Conservation (phyloP, 2,888 invertebrate genomes). For the Drosophila cyrtoloma region DNA sequence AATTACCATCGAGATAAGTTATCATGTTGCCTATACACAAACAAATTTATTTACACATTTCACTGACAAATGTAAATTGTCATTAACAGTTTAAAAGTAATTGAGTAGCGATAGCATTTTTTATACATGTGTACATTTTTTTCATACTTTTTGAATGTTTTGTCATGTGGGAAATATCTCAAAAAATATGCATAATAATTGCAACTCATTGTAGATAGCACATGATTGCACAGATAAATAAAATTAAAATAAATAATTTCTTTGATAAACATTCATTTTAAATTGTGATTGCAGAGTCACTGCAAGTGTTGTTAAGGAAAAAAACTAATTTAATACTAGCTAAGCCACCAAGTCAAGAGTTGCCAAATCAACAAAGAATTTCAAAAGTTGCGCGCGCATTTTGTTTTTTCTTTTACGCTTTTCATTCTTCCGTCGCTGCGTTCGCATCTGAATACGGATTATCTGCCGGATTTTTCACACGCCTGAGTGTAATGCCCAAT, state of each 20-base stretch:
- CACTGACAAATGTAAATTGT: constrained; percentile 20
- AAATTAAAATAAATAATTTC: neutral
- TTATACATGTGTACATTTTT: neutral
- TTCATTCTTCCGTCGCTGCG: constrained; percentile 68
- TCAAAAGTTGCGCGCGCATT: constrained; percentile 24
- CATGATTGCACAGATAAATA: neutral
- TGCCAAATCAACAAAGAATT: constrained; percentile 24
- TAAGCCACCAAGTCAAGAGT: constrained; percentile 18
- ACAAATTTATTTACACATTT: constrained; percentile 35
- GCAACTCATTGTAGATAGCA: neutral
- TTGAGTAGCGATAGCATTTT: constrained; percentile 4
- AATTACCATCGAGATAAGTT: constrained; percentile 36
- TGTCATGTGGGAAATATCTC: neutral
- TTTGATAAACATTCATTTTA: neutral
- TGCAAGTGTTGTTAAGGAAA: neutral
- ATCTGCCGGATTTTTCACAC: constrained; percentile 68
- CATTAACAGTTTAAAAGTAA: constrained; percentile 12
- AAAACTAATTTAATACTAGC: constrained; percentile 14
- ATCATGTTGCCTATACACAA: constrained; percentile 23
- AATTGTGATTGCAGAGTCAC: constrained; percentile 22
- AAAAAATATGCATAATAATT: neutral
- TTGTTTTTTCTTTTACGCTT: constrained; percentile 44
- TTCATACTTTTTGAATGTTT: neutral
- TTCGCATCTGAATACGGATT: constrained; percentile 69
- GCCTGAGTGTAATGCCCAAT: constrained; percentile 71